Percentiles rank a stretch among this genome's conserved stretches.
phyloP scores from a whole-genome alignment of 1,140 invertebrate genomes.

The Drosophila nannoptera region DNA sequence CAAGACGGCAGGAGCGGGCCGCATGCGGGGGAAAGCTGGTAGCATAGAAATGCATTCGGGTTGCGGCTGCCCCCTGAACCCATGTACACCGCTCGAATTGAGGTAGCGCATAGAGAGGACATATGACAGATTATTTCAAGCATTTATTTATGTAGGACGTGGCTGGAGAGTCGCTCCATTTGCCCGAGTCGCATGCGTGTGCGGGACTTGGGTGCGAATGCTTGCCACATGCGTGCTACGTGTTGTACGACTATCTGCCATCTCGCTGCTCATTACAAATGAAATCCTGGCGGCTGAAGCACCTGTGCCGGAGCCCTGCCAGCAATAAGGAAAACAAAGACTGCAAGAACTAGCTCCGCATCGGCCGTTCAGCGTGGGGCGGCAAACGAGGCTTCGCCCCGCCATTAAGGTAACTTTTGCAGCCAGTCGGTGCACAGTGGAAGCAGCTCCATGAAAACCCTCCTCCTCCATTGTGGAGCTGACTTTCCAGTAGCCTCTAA shows the following conservation, averaged over 20 bases:
- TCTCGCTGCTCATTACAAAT: constrained; percentile 59
- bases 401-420: constrained; percentile 47
- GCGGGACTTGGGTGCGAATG: constrained; percentile 24
- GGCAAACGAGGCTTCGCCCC: constrained; percentile 44
- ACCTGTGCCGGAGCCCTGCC: constrained; percentile 64
- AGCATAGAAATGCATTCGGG: no score
- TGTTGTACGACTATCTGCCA: constrained; percentile 27
- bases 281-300: constrained; percentile 50
- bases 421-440: constrained; percentile 18
- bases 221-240: constrained; percentile 47
- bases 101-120: constrained; percentile 19
- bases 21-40: not conserved
- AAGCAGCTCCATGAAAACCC: no score
- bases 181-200: constrained; percentile 19
- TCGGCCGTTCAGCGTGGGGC: constrained; percentile 21
- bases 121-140: constrained; percentile 67
- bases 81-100: not conserved
- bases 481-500: not conserved
- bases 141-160: constrained; percentile 9
- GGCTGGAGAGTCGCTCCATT: constrained; percentile 12
- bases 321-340: constrained; percentile 28
- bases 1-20: not conserved
- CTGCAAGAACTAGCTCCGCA: not conserved
- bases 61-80: no score
- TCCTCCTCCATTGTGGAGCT: no score